Conservation (phyloP, 2,888 invertebrate species). For the Andrena chrysosceles region DNA sequence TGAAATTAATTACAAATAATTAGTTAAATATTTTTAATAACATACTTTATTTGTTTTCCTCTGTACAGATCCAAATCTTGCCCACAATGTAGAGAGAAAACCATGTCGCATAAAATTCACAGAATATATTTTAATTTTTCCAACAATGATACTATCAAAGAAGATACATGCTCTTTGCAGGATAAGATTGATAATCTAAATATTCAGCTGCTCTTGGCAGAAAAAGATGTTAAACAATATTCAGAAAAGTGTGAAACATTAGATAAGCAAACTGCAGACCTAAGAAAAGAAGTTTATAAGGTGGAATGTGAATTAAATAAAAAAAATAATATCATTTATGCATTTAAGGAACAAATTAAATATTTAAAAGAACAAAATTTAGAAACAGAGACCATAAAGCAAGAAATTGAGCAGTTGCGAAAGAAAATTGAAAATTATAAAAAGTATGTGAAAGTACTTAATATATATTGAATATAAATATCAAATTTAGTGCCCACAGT, state of each 20-base stretch:
- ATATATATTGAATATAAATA: constrained; percentile 60
- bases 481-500: not conserved
- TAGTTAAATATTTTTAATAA: not conserved
- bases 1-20: not conserved
- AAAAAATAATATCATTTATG: constrained; percentile 86
- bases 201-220: constrained; percentile 80
- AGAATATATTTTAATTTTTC: constrained; percentile 89
- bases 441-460: constrained; percentile 48
- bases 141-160: constrained; percentile 82
- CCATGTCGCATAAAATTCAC: constrained; percentile 87
- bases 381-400: constrained; percentile 84
- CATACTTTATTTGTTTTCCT: not conserved
- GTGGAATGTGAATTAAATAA: constrained; percentile 75
- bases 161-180: constrained; percentile 42
- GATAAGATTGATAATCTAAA: constrained; percentile 55
- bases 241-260: constrained; percentile 25
- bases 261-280: constrained; percentile 75
- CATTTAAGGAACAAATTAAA: constrained; percentile 87
- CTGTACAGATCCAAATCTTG: constrained; percentile 89
- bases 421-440: constrained; percentile 85
- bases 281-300: constrained; percentile 74
- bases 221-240: constrained; percentile 83
- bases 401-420: constrained; percentile 87
- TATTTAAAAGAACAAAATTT: constrained; percentile 84
- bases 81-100: constrained; percentile 91